Evolutionary conservation across 2,888 invertebrate species (phyloP), one percentile per base, ranked within the genome.

Genomic region (Calameuta pallipes): DNA sequence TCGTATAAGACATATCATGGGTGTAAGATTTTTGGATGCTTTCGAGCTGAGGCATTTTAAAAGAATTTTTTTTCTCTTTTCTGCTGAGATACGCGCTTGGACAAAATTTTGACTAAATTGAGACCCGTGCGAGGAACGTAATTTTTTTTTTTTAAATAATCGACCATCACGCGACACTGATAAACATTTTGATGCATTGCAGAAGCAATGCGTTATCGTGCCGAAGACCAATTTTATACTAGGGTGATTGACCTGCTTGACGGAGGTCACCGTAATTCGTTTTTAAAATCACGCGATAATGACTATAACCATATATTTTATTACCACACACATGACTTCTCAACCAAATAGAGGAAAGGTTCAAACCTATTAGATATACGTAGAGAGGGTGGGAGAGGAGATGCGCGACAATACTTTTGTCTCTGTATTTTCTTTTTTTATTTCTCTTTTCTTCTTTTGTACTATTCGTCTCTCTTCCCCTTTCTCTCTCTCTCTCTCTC

Each of bases 251-350:
- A 71, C 34, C 71, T 33, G 71, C 56, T 23, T 56, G 56, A 2
- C 56, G 23, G 23, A 23, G 56, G 71, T 70, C 73, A 75, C 78
- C 76, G 69, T 77, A 79, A 80, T 73, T 76, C 78, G 80, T 76
- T 75, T 79, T 69, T 80, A 79, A 82, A 84, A 87, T 85, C 85
- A 86, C 83, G 35, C 34, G 70, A 86, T 85, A 83, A 85, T 82
- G 83, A 84, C 85, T 84, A 86, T 85, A 84, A 87, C 86, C 86
- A 87, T 88, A 87, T 90, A 90, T 90, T 91, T 90, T 90, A 90
- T 87, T 89, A 90, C 88, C 81, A 86, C 85, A 85, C 85, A 86
- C 85, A 85, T 85, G 85, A 86, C 84, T 85, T 87, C 82, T 89
- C 86, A 83, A 86, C 83, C 83, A 86, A 87, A 83, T 85, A 83